These are phyloP conservation scores for Sylvicola cinctus DNA, from an alignment of 2,888 invertebrate species.

Conservation along the genomic window DNA sequence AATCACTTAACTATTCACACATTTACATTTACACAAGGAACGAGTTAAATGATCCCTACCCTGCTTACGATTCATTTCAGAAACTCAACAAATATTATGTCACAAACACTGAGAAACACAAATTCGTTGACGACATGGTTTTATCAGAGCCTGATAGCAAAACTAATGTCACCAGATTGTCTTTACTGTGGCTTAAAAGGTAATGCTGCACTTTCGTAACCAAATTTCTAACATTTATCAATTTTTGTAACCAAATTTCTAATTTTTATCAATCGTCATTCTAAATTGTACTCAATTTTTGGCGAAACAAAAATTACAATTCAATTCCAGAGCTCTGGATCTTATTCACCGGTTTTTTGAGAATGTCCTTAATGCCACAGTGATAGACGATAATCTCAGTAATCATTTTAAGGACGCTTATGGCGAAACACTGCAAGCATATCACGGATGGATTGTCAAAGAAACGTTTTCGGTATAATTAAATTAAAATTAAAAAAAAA, in stretches of 20 bases:
- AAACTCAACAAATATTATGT: conserved; percentile 37
- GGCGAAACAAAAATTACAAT: neutral
- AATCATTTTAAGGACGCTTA: conserved; percentile 44
- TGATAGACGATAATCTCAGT: conserved; percentile 31
- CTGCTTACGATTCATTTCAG: conserved; percentile 19
- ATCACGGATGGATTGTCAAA: conserved; percentile 58
- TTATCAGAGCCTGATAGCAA: conserved; percentile 34
- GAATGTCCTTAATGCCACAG: conserved; percentile 19
- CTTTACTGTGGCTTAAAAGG: conserved; percentile 58
- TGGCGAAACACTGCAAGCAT: conserved; percentile 43
- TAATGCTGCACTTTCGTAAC: conserved; percentile 13
- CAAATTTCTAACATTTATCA: too few species aligned
- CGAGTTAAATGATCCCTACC: too few species aligned
- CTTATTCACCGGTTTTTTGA: conserved; percentile 21
- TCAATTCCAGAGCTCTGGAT: conserved; percentile 16
- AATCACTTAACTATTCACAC: conserved; percentile 10
- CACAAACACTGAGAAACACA: conserved; percentile 28
- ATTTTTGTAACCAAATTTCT: conserved; percentile 3
- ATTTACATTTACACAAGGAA: neutral
- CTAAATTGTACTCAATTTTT: conserved; percentile 2
- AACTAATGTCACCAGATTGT: conserved; percentile 32
- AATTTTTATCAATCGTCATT: neutral
- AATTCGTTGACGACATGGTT: conserved; percentile 48
- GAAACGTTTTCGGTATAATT: conserved; percentile 43
- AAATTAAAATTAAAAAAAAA: neutral